A percentile compares a stretch with the other conserved stretches of the same genome.
phyloP scores from a whole-genome alignment of 2,797 vertebrate species.

The Phataginus tricuspis region DNA sequence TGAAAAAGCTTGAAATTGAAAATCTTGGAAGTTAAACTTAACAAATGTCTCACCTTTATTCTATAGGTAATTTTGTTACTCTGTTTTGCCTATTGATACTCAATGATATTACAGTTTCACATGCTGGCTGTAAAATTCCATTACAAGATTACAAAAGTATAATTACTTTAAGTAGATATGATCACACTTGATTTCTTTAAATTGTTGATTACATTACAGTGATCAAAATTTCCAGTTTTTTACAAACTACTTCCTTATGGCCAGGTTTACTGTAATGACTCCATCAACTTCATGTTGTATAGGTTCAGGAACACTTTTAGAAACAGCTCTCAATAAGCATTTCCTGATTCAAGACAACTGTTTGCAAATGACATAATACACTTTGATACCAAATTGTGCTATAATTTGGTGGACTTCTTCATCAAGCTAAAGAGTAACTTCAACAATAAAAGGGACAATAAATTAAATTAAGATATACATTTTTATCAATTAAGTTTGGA shows the following conservation, averaged over 20 bases:
- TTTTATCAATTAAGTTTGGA: background rate
- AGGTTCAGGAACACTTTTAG: background rate
- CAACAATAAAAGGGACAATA: background rate
- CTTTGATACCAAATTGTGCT: background rate
- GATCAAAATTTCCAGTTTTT: background rate
- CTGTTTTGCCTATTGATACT: background rate
- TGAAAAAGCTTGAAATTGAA: slow-evolving; percentile 40
- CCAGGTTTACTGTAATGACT: background rate
- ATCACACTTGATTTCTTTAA: background rate
- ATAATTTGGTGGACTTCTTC: background rate
- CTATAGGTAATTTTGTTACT: background rate
- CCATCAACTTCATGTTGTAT: background rate
- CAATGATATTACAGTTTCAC: background rate
- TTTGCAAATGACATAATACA: background rate
- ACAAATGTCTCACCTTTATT: background rate
- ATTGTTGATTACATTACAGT: background rate
- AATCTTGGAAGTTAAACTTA: background rate
- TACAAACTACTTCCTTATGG: background rate
- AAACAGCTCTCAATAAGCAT: background rate
- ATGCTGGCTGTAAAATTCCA: background rate
- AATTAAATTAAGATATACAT: background rate
- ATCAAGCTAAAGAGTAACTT: background rate
- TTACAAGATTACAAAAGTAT: background rate
- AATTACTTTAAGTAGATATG: background rate
- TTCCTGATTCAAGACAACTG: background rate